phyloP scores from a whole-genome alignment of 2,797 vertebrate genomes.

The Novumbra hubbsi region DNA sequence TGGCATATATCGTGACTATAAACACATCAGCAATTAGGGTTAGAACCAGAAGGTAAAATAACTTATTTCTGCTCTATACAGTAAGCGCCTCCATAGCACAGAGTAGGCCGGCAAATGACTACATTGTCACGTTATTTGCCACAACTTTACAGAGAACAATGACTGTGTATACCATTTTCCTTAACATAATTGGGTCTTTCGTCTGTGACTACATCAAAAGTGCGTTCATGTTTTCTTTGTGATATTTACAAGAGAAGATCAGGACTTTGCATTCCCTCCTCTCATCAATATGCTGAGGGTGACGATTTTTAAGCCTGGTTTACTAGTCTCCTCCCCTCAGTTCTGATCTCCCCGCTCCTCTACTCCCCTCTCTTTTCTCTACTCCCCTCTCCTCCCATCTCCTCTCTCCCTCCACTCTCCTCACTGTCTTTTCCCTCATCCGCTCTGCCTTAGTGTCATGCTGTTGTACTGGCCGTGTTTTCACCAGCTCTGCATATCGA shows the following conservation, averaged over 20 bases:
- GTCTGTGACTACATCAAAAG: slow-evolving; percentile 27
- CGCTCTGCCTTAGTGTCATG: slow-evolving; percentile 58
- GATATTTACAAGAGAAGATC: slow-evolving; percentile 28
- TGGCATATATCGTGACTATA: no score
- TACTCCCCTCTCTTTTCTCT: not conserved
- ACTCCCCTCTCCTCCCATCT: not conserved
- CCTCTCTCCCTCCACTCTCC: slow-evolving; percentile 34
- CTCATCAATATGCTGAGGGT: slow-evolving; percentile 47
- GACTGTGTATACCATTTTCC: not conserved
- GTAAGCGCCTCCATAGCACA: not conserved
- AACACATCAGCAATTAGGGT: no score
- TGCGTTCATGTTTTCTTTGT: slow-evolving; percentile 47
- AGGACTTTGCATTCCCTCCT: slow-evolving; percentile 16
- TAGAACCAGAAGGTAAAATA: not conserved
- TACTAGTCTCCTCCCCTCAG: slow-evolving; percentile 42
- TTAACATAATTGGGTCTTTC: not conserved
- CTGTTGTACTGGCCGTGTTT: slow-evolving; percentile 64
- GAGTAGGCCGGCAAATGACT: not conserved
- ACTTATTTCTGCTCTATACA: not conserved
- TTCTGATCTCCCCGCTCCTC: not conserved
- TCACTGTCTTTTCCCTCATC: slow-evolving; percentile 28
- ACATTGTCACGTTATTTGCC: not conserved
- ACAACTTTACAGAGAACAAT: not conserved
- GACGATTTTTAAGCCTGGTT: slow-evolving; percentile 48
- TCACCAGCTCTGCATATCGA: slow-evolving; percentile 72